phyloP scores from a whole-genome alignment of 2,113 vertebrate species.

The Aepyceros melampus region DNA sequence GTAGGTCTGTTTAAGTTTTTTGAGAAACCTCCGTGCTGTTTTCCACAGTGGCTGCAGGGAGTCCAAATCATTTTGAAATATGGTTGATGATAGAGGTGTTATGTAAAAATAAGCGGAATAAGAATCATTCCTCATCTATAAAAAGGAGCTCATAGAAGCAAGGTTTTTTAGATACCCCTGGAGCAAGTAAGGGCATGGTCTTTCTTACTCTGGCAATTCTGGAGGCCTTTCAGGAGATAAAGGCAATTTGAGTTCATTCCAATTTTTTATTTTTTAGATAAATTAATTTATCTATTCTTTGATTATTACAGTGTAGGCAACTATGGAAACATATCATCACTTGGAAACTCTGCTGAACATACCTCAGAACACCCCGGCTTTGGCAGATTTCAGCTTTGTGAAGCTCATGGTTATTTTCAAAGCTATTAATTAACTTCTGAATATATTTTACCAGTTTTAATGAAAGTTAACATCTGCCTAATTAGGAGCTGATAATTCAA shows the following conservation, averaged over 20 bases:
- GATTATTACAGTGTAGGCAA: background rate
- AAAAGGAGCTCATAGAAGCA: background rate
- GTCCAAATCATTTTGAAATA: background rate
- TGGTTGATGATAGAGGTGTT: background rate
- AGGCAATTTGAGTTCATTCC: background rate
- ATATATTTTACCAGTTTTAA: constrained; percentile 34
- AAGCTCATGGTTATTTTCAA: background rate
- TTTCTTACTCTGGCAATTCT: background rate
- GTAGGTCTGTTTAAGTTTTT: background rate
- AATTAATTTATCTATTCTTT: background rate
- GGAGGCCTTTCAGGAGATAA: constrained; percentile 2
- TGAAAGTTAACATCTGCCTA: constrained; percentile 27
- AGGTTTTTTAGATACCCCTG: background rate
- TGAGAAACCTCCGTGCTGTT: background rate
- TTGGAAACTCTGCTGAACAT: background rate
- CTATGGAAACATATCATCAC: background rate
- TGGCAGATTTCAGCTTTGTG: constrained; percentile 6
- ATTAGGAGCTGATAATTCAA: constrained; percentile 43
- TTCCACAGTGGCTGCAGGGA: background rate
- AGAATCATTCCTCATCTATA: background rate
- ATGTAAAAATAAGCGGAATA: background rate
- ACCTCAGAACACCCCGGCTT: background rate
- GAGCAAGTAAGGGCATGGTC: background rate
- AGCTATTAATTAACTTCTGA: constrained; percentile 40
- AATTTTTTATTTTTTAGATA: background rate